Base-by-base conservation (phyloP, 2,888 invertebrate genomes). In the Maniola hyperantus region DNA sequence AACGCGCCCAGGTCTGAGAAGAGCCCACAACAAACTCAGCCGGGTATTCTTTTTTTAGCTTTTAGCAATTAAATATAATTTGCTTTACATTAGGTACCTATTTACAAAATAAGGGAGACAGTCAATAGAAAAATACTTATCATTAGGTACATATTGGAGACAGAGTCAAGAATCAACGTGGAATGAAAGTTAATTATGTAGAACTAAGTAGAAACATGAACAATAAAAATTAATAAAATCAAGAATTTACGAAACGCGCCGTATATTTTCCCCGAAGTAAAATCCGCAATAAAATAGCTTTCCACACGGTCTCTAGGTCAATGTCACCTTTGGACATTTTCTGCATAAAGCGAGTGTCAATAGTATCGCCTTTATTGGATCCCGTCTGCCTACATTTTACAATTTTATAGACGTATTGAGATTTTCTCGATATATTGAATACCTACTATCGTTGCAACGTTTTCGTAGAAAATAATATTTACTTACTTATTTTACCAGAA, bases 281-380 rank as follows among this genome's bases (percentile, higher is more conserved):
- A 58, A 46, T 61, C 44, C 33, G 51, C 61, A 62, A 54, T 65
- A 65, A 65, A 58, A 46, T 58, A 39, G 8, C 33, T 64, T 67
- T 55, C 63, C 39, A 50, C 58, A 39, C 64, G 44, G 51, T 51
- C 36, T 51, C 36, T 65, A 39, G 50, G 60, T 61, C 65, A 57
- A 57, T 65, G 68, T 68, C 68, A 65, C 48, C 54, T 59, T 63
- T 61, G 42, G 68, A 59, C 66, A 66, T 57, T 34, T 60, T 68
- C 48, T 63, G 59, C 65, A 66, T 66, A 61, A 55, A 66, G 55
- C 59, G 59, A 59, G 44, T 63, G 68, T 68, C 68, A 63, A 63
- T 53, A 39, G 54, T 59, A 66, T 63, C 53, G 59, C 60, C 39
- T 48, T 50, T 61, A 61, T 61, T 61, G 60, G 50, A 51, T 60